A percentile compares a stretch with the other conserved stretches of the same genome.
phyloP scores from a whole-genome alignment of 2,113 vertebrate genomes.

The Antigone vipio region DNA sequence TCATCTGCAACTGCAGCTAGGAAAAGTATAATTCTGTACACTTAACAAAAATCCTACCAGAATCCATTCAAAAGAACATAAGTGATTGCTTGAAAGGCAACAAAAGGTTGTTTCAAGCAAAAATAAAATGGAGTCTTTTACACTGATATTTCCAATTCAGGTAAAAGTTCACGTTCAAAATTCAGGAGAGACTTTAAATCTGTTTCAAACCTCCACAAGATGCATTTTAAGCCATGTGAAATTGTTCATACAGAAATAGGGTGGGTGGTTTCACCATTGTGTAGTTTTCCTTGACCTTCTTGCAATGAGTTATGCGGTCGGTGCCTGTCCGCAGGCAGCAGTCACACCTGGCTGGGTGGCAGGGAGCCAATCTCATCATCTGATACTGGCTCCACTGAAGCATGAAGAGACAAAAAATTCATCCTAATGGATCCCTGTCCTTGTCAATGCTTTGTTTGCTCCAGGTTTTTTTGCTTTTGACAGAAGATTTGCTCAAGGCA shows the following conservation, averaged over 20 bases:
- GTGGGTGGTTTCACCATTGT: background rate
- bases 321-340: background rate
- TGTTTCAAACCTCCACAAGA: background rate
- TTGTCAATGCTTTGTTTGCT: background rate
- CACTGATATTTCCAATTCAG: background rate
- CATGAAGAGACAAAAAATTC: background rate
- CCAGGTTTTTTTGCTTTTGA: background rate
- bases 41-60: background rate
- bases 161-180: background rate
- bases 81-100: background rate
- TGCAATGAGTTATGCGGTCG: accelerated
- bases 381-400: background rate
- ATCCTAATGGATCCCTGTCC: background rate
- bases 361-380: background rate
- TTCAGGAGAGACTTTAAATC: background rate
- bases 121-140: background rate
- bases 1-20: background rate
- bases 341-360: background rate
- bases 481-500: background rate
- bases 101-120: background rate
- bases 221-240: background rate
- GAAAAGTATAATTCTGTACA: background rate
- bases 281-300: background rate
- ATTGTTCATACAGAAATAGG: background rate
- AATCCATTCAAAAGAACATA: background rate